Percentiles rank a stretch among this genome's conserved stretches.
Evolutionary conservation across 2,797 vertebrate species (phyloP).

Genomic region (Hippopotamyrus pictus): DNA sequence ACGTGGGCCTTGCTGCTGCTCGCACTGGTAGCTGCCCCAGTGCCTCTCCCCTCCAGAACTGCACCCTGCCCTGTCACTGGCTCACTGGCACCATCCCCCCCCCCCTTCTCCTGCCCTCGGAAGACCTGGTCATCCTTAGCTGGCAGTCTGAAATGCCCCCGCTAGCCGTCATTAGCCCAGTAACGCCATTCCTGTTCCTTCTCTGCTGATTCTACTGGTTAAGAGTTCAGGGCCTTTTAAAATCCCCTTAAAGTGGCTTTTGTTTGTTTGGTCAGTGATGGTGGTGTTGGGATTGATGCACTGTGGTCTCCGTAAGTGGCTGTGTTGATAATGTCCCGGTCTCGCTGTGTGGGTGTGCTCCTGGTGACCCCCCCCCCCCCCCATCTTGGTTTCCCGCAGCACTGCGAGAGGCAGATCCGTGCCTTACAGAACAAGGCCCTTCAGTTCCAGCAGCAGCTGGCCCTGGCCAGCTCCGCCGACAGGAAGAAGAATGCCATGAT

Average conservation of each 20-base stretch:
- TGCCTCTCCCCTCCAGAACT: not conserved
- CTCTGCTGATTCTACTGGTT: not conserved
- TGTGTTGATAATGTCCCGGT: not conserved
- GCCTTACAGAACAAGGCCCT: slow-evolving; percentile 58
- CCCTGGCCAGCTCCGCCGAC: slow-evolving; percentile 60
- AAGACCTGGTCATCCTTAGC: not conserved
- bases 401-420: slow-evolving; percentile 60
- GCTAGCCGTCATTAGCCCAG: not conserved
- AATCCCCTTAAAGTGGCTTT: not conserved
- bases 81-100: too few species aligned
- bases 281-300: not conserved
- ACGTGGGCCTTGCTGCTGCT: not conserved
- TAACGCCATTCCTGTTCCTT: not conserved
- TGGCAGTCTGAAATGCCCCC: not conserved
- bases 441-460: slow-evolving; percentile 62
- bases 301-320: not conserved
- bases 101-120: not conserved
- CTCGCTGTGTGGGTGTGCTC: not conserved
- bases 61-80: not conserved
- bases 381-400: slow-evolving; percentile 37
- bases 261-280: not conserved
- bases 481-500: slow-evolving; percentile 70
- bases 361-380: not conserved
- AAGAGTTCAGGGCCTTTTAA: not conserved
- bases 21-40: not conserved